Conservation (phyloP, 1,140 invertebrate species). For the Drosophila bocqueti region DNA sequence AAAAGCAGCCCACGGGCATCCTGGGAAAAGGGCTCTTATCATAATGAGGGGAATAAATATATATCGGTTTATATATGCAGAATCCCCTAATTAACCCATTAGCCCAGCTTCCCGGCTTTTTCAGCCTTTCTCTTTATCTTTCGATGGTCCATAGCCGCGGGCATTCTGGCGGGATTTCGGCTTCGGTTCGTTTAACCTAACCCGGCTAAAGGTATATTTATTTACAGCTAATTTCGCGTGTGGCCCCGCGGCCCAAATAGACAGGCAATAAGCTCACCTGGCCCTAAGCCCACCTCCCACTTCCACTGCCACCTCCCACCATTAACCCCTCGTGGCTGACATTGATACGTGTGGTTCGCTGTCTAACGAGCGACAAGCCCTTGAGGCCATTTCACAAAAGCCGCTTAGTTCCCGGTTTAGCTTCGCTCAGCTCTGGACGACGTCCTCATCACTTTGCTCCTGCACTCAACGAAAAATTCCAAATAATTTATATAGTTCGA, state of each 20-base stretch:
- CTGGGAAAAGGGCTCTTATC: constrained; percentile 22
- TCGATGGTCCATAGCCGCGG: constrained; percentile 28
- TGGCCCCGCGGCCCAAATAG: constrained; percentile 41
- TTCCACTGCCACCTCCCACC: not conserved
- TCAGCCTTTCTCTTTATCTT: not conserved
- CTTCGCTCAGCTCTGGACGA: constrained; percentile 10
- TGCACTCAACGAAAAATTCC: not conserved
- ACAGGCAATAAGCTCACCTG: constrained; percentile 53
- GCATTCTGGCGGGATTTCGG: constrained; percentile 20
- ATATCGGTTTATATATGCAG: constrained; percentile 38
- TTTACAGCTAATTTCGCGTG: constrained; percentile 65
- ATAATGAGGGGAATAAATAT: constrained; percentile 33
- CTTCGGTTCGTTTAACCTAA: constrained; percentile 34
- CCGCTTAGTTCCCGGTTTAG: constrained; percentile 51
- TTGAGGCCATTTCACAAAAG: constrained; percentile 61
- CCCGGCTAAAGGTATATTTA: constrained; percentile 56
- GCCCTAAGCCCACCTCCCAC: not conserved
- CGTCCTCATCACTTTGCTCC: not conserved
- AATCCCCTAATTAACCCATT: constrained; percentile 52
- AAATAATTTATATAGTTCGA: not conserved
- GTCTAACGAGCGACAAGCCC: constrained; percentile 56
- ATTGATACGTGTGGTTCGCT: constrained; percentile 53
- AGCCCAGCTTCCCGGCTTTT: constrained; percentile 14
- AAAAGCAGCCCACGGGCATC: constrained; percentile 10
- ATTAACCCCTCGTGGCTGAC: constrained; percentile 33